Conservation (phyloP, 2,797 vertebrate genomes). For the Naso thynnoides region DNA sequence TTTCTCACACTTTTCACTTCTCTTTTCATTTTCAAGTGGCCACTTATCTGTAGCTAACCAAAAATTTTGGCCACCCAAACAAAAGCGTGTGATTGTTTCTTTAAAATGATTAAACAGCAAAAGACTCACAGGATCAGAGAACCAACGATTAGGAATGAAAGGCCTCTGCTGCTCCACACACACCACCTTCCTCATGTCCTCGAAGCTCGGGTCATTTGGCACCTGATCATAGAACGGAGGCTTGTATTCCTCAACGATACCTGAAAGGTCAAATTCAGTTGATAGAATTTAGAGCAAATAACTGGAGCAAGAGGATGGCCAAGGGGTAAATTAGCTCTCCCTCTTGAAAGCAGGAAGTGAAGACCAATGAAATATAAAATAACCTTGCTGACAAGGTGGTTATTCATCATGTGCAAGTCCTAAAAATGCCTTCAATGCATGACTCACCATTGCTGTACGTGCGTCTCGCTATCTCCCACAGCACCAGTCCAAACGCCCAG, state of each 20-base stretch:
- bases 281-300: background rate
- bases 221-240: slow-evolving; percentile 90
- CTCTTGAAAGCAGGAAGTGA: background rate
- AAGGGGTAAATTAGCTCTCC: background rate
- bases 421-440: background rate
- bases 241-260: slow-evolving; percentile 89
- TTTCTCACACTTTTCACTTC: too few species aligned
- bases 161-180: slow-evolving; percentile 90
- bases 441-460: slow-evolving; percentile 88
- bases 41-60: background rate
- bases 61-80: background rate
- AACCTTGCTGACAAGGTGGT: background rate
- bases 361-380: background rate
- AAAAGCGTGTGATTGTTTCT: background rate
- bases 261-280: slow-evolving; percentile 54
- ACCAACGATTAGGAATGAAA: slow-evolving; percentile 89
- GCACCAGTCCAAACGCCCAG: slow-evolving; percentile 89
- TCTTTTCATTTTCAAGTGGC: too few species aligned
- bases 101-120: background rate
- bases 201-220: slow-evolving; percentile 88
- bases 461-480: slow-evolving; percentile 88
- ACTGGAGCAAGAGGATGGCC: background rate
- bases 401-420: background rate
- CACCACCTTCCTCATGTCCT: slow-evolving; percentile 90
- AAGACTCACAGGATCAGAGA: slow-evolving; percentile 86